Evolutionary conservation across 2,113 vertebrate genomes (phyloP).

Genomic region (Anas platyrhynchos): DNA sequence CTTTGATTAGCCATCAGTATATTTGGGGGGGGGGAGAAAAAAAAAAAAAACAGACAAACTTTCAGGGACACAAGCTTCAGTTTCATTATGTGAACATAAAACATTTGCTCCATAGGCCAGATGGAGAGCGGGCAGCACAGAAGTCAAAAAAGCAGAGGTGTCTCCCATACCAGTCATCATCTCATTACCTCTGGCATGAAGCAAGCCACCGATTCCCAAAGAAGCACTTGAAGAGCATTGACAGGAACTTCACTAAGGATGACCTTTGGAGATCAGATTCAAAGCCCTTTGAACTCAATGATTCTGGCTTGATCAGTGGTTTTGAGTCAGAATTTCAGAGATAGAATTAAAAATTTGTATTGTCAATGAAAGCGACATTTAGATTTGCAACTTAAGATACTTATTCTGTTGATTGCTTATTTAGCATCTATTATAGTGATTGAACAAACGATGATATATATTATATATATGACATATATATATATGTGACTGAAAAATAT

Average conservation of each 20-base stretch:
- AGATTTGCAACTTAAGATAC: neutral
- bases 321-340: neutral
- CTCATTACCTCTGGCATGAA: neutral
- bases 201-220: neutral
- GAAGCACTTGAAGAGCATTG: neutral
- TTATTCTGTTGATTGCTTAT: neutral
- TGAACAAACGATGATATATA: neutral
- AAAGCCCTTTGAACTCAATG: neutral
- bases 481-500: neutral
- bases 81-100: neutral
- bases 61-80: neutral
- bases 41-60: neutral
- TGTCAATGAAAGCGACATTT: neutral
- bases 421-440: neutral
- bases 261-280: neutral
- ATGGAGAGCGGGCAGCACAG: neutral
- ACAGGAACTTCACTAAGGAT: neutral
- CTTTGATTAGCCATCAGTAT: neutral
- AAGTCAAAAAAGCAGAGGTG: neutral
- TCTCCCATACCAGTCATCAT: neutral
- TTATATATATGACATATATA: neutral
- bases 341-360: neutral
- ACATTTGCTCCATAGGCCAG: neutral
- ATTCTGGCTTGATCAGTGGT: rapidly evolving
- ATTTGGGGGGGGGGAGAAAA: neutral